Base-by-base conservation (phyloP, 2,113 vertebrate species). In the human region DNA sequence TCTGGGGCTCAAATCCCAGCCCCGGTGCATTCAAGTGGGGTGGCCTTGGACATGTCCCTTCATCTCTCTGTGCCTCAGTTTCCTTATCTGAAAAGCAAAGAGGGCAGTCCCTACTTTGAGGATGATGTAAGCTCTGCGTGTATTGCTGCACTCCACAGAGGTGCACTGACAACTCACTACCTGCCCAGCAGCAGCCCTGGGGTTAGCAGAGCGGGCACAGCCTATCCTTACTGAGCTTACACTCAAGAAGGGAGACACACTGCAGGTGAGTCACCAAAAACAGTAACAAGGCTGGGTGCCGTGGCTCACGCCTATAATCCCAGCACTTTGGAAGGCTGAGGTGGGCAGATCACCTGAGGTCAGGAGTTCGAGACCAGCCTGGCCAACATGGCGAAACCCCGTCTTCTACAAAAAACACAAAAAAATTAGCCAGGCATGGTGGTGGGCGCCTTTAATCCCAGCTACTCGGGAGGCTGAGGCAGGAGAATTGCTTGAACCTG, bases 21-120 rank as follows among this genome's bases (percentile, higher is more conserved):
- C 48, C 52, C 45, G 59, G 25, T 8, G 12, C 12, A 72, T 23
- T 80, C 25, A 43, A 45, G 32, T 30, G 20, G 8, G 30, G 38
- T 40, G 32, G 17, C 32, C 43, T 40, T 64, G 89, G 52, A 84
- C 25, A 57, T 14, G 17, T 50, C 52, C 12, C 20, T 66, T 64
- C 38, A 50, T 55, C 50, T 73, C 70, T 80, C 79, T 23, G 9
- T n/a, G 84, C 72, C 43, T 79, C 40, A 8, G 16, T 27, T 55
- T 95, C 61, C 52, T 94, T 61, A 76, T 45, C 45, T 48, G 72
- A 79, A 55, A 88, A 89, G 43, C 27, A 12, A 55, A 88, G 45
- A 25, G 1, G 32, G 38, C 32, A 40, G 80, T 22, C 6, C n/a
- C n/a, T 9, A 30, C 80, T 50, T n/a, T 3, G 1, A 81, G 80